Evolutionary conservation across 2,888 invertebrate species (phyloP), one percentile per base, ranked within the genome.

Genomic region (Sesamia inferens): DNA sequence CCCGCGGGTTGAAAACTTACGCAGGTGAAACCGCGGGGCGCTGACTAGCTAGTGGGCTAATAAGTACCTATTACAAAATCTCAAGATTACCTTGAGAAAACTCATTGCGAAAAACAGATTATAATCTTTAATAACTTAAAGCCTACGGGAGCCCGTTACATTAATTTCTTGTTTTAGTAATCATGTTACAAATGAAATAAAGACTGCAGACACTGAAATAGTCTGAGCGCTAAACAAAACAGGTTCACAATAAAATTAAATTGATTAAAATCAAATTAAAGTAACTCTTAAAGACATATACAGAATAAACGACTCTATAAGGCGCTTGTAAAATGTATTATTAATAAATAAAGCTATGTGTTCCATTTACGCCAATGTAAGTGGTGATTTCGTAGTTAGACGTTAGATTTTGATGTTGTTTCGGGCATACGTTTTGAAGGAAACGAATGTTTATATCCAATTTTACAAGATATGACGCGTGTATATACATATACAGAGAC

Each of bases 261-360:
- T 67, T 69, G 66, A 75, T 73, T 59, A 73, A 67, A 83, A 73
- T 76, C 65, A 62, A 85, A 83, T 79, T 83, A 79, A 83, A 76
- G 61, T 51, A 65, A 54, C 47, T 71, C 57, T 63, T 62, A 76
- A 57, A 70, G 24, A 69, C 71, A 65, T 59, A 70, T 79, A 74
- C 54, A 55, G 71, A 54, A 82, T 59, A 48, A 74, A 76, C 76
- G 57, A 68, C 83, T 74, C 59, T 83, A 76, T 71, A 74, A 70
- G 62, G 22, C 24, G 57, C 48, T 80, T 81, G 71, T 85, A 51
- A 85, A 78, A 79, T 65, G 57, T 74, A 57, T 74, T 59, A 65
- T 51, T 54, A 47, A 76, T 55, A 61, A 24, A 63, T 71, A 73
- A 79, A 14, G 76, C 14, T 5, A 19, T 5, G 13, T 5, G 39